Evolutionary conservation across 2,888 invertebrate genomes (phyloP), one percentile per base, ranked within the genome.

Genomic region (Lymantria monacha): DNA sequence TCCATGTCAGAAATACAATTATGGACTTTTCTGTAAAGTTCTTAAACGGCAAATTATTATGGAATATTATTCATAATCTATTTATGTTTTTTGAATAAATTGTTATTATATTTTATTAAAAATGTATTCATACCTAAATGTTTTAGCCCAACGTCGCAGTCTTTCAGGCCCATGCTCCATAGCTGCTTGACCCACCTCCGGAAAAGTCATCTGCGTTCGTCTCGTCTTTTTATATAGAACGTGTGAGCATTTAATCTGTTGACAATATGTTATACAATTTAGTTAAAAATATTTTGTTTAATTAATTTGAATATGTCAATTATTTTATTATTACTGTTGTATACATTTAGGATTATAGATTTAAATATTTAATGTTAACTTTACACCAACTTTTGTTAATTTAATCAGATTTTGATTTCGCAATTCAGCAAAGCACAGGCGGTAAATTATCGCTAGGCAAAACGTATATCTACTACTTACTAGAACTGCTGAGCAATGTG

Each of bases 401-500:
- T 11, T 2, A 36, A 7, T 7, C 9, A 36, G 11, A 36, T 36
- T 11, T 36, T 11, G 36, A 36, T 9, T 44, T 48, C 38, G 48
- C 48, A 13, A 36, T 30, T 38, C 7, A 44, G 42, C 42, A 47
- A 31, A 3, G 52, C 52, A 33, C 9, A 8, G 13, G 42, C 46
- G 36, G 42, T 2, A 41, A 33, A 41, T 1, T 33, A n/a, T 49
- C 53, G 53, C 53, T 31, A 11, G n/a, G 44, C 48, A 14, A 33
- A 36, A 48, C 1, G 13, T 12, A 3, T 48, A 12, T 30, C 11
- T 11, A 43, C 15, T 61, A 85, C 88, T 89, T 81, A 90, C 89
- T 50, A 99, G 92, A 69, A 98, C 94, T 79, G 98, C 97, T 74
- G 98, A 95, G 90, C 98, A 99, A 91, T 99, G 98, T 31, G 98